Evolutionary conservation across 2,113 vertebrate genomes (phyloP).

Genomic region (Motacilla tschutschensis): DNA sequence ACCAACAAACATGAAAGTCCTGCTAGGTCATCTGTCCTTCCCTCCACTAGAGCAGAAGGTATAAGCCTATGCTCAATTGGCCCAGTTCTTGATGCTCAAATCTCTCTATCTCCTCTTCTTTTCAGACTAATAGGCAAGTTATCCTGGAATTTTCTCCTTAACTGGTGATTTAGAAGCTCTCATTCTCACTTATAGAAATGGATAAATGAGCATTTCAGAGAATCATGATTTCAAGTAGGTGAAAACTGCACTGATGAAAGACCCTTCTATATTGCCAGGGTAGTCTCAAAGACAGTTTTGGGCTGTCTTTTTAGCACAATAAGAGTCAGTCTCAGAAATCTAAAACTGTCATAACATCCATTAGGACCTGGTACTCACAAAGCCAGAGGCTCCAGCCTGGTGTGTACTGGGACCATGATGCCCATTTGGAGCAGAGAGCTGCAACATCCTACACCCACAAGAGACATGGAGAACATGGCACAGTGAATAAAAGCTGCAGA

Average conservation of each 20-base stretch:
- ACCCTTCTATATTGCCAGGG: not conserved
- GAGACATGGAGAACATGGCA: not conserved
- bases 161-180: not conserved
- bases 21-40: not conserved
- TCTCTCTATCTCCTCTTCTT: not conserved
- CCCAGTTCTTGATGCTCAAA: not conserved
- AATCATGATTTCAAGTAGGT: not conserved
- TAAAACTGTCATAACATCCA: not conserved
- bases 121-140: not conserved
- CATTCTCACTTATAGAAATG: not conserved
- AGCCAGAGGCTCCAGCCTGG: not conserved
- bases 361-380: not conserved
- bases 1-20: not conserved
- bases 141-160: not conserved
- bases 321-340: not conserved
- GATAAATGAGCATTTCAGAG: not conserved
- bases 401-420: accelerated
- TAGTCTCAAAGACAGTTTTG: not conserved
- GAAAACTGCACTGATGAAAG: not conserved
- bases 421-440: not conserved
- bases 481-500: not conserved
- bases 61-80: not conserved
- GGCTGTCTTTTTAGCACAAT: not conserved
- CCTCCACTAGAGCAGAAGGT: not conserved
- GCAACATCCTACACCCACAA: not conserved